phyloP scores from a whole-genome alignment of 1,140 invertebrate species.

The Hylyphantes graminicola region DNA sequence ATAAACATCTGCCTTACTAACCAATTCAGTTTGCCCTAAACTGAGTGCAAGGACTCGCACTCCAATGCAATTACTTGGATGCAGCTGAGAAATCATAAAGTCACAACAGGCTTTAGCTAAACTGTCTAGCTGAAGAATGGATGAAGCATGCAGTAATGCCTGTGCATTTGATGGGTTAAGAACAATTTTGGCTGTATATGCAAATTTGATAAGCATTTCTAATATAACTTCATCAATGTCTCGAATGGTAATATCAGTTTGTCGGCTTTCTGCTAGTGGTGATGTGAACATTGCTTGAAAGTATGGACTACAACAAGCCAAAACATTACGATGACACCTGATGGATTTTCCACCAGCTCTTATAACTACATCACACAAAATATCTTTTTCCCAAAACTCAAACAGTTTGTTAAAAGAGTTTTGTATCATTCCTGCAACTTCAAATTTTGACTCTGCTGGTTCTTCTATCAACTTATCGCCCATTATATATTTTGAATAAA shows the following conservation, averaged over 20 bases:
- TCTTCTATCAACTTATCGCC: constrained; percentile 57
- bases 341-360: constrained; percentile 74
- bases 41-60: constrained; percentile 47
- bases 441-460: constrained; percentile 42
- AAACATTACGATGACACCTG: constrained; percentile 77
- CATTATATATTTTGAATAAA: constrained; percentile 23
- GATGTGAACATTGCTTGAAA: constrained; percentile 83
- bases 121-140: constrained; percentile 76
- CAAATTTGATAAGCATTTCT: constrained; percentile 76
- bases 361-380: constrained; percentile 59
- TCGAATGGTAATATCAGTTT: constrained; percentile 75
- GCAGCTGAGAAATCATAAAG: constrained; percentile 75
- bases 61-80: constrained; percentile 75
- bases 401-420: constrained; percentile 57
- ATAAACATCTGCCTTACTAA: constrained; percentile 27
- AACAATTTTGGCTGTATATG: constrained; percentile 76
- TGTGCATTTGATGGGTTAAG: constrained; percentile 78
- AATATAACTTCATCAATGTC: constrained; percentile 80
- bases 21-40: constrained; percentile 27
- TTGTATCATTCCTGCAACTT: constrained; percentile 43
- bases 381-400: constrained; percentile 54
- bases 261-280: constrained; percentile 76
- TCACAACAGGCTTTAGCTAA: constrained; percentile 77
- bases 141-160: constrained; percentile 78
- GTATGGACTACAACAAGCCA: constrained; percentile 80